Base-by-base conservation (phyloP, 2,113 vertebrate genomes). In the Gopherus flavomarginatus region DNA sequence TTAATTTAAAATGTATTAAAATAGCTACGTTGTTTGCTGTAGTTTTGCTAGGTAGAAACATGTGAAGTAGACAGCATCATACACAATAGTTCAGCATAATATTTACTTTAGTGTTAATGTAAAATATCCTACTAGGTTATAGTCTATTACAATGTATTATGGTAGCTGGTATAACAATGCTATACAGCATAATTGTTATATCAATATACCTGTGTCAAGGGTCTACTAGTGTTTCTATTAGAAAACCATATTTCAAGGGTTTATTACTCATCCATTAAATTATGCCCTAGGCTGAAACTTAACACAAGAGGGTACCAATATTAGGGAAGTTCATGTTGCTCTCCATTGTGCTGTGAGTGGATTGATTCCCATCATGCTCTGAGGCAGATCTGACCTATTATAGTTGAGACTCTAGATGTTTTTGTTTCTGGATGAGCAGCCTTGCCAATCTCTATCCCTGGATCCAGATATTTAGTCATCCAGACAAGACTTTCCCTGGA, bases 91-190 rank as follows among this genome's bases (percentile, higher is more conserved):
- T 96, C 26, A 88, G 56, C 24, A 79, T 94, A 92, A 78, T 93
- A 91, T 95, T 97, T 97, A 79, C 44, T 95, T 94, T 96, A 95
- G 49, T 57, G 93, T 75, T 90, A 93, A 95, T 93, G 44, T 88
- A 54, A 24, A 96, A 93, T 83, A 88, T 47, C 69, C 85, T 84
- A 42, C 38, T 83, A 85, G 93, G 83, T 90, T 96, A 79, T 72
- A 1, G 0, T 96, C 97, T 97, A 91, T 93, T 87, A 89, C 3
- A 8, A n/a, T 85, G 35, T 69, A 38, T 87, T 93, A 92, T 44
- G 90, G 91, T 84, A 92, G 59, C 89, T 87, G 81, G 95, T 95
- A 96, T 72, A 97, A 95, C 83, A 95, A n/a, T n/a, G 75, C 53
- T 89, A 75, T 90, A 89, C 4, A 0, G 12, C 72, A 17, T 93